Base-by-base conservation (phyloP, 2,888 invertebrate genomes). In the Tribolium freemani region DNA sequence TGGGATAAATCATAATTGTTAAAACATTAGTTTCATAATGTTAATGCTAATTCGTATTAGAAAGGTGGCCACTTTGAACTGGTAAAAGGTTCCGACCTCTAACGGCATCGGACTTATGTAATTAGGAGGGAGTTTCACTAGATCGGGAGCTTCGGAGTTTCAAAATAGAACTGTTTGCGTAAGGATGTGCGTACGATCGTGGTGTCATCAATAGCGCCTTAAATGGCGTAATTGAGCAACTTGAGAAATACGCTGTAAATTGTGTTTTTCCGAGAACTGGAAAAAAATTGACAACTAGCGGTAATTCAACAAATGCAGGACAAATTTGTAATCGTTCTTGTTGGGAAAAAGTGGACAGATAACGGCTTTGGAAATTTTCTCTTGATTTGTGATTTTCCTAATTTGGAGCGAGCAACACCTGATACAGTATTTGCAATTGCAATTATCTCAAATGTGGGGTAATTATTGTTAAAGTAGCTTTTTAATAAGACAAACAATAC, bases 11-110 rank as follows among this genome's bases (percentile, higher is more conserved):
- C 57, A 57, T 16, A 56, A 56, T 56, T 57, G 57, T 38, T 30
- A 60, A 60, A 60, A 45, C 44, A 60, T 60, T 38, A 38, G 46
- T 60, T 60, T 60, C 60, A 45, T 46, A 60, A 60, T 44, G 9
- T 4, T 6, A 60, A 60, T 60, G 60, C 46, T 60, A 46, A 60
- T 58, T 38, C n/a, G 44, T 58, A 11, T 58, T 58, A 58, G 57
- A 58, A 58, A 58, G 57, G 57, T 58, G 38, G 5, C 16, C 45
- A 26, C 26, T 54, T 30, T 21, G 31, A 58, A 58, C 30, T 30
- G 30, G 54, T 54, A 54, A 54, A 26, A 54, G 54, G 57, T 38
- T 45, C 16, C 11, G 57, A 58, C 57, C 57, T 58, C 57, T 45
- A 38, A 38, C 6, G 9, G 3, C 57, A 44, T 38, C 38, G 8